phyloP scores from a whole-genome alignment of 2,888 invertebrate genomes.

The Xylota segnis region DNA sequence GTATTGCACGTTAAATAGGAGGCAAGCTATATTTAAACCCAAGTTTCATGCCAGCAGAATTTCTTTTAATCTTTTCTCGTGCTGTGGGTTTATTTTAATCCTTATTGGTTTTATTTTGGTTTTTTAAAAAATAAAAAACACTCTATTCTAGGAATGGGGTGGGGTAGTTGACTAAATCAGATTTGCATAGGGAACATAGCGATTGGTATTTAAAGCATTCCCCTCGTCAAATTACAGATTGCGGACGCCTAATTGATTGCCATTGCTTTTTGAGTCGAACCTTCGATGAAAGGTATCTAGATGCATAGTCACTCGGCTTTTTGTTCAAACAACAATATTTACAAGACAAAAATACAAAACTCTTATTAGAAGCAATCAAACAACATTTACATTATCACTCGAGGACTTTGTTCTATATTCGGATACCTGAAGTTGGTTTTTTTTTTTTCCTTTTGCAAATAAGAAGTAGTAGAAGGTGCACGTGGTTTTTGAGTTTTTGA shows the following conservation, averaged over 20 bases:
- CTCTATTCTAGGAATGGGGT: constrained; percentile 12
- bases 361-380: constrained; percentile 19
- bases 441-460: constrained; percentile 13
- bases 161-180: background rate
- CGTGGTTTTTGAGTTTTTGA: constrained; percentile 44
- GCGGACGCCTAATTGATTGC: constrained; percentile 4
- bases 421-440: constrained; percentile 62
- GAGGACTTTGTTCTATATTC: constrained; percentile 35
- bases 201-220: constrained; percentile 11
- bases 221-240: constrained; percentile 10
- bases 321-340: constrained; percentile 14
- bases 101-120: constrained; percentile 59
- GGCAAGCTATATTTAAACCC: constrained; percentile 66
- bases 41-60: constrained; percentile 66
- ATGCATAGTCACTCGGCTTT: background rate
- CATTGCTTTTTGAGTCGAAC: constrained; percentile 1
- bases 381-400: constrained; percentile 10
- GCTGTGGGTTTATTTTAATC: constrained; percentile 41
- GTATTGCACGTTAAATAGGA: constrained; percentile 44
- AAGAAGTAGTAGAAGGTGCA: constrained; percentile 46
- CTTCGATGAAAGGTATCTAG: constrained; percentile 55
- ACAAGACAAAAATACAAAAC: background rate
- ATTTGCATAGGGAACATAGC: background rate
- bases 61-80: constrained; percentile 62
- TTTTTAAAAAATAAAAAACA: background rate